Evolutionary conservation across 2,888 invertebrate genomes (phyloP).

Genomic region (Papilio elwesi): DNA sequence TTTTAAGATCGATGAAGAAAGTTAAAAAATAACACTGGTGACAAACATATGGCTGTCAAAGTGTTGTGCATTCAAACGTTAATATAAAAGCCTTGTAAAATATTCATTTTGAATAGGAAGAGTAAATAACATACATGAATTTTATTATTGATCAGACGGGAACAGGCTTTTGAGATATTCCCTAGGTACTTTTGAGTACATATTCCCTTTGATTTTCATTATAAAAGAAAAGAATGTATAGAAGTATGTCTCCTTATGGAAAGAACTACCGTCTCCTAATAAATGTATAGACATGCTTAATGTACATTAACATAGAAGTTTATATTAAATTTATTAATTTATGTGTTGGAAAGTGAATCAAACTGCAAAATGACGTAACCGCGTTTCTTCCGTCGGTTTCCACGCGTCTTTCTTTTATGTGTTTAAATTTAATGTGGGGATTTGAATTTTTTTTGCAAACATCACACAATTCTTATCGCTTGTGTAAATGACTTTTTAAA

Average conservation of each 20-base stretch:
- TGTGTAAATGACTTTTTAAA: not conserved
- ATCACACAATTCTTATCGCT: constrained; percentile 8
- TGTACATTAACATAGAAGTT: not conserved
- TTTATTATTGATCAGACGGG: too few species aligned
- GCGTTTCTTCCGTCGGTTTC: not conserved
- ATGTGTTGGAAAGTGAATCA: constrained; percentile 13
- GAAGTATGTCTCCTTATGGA: not conserved
- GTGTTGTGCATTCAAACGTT: not conserved
- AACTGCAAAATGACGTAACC: constrained; percentile 12
- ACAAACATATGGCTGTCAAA: not conserved
- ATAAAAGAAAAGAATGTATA: too few species aligned
- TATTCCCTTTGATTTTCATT: not conserved
- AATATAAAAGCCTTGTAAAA: not conserved
- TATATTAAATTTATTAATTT: constrained; percentile 13
- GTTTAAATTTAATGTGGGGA: not conserved
- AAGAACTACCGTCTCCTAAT: constrained; percentile 10
- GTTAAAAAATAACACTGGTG: not conserved
- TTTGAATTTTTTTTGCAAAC: not conserved
- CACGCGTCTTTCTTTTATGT: not conserved
- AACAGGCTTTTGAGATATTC: too few species aligned
- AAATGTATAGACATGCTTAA: constrained; percentile 25
- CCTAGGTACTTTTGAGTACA: too few species aligned
- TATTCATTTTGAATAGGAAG: not conserved
- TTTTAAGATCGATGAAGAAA: not conserved
- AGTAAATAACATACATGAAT: too few species aligned